phyloP scores from a whole-genome alignment of 2,113 vertebrate species.

The Rhynchomys soricoides region DNA sequence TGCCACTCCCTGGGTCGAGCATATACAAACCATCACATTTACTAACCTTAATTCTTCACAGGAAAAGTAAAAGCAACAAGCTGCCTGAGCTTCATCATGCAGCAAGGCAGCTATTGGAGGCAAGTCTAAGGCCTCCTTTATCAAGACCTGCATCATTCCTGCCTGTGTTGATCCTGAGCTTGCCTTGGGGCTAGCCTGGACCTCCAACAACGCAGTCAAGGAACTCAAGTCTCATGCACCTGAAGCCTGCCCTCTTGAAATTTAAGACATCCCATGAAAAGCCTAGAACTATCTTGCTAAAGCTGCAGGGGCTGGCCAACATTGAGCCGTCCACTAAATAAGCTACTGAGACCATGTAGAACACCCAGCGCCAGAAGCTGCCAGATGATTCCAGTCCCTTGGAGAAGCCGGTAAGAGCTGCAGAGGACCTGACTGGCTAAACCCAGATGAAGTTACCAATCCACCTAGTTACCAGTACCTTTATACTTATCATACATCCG shows the following conservation, averaged over 20 bases:
- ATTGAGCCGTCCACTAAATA: not conserved
- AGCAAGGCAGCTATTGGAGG: not conserved
- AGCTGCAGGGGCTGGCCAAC: not conserved
- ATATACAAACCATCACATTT: too few species aligned
- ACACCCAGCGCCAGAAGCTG: not conserved
- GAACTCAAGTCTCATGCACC: not conserved
- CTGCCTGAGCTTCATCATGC: not conserved
- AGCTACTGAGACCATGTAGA: not conserved
- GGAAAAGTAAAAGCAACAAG: not conserved
- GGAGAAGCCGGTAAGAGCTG: not conserved
- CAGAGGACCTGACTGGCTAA: not conserved
- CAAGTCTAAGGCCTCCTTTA: not conserved
- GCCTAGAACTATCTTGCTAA: not conserved
- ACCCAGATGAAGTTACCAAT: not conserved
- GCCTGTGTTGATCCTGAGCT: not conserved
- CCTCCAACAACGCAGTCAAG: not conserved
- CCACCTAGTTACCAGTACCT: not conserved
- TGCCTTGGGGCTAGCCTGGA: not conserved
- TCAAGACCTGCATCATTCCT: not conserved
- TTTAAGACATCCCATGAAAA: not conserved
- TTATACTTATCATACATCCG: not conserved
- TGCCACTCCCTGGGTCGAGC: too few species aligned
- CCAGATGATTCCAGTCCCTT: not conserved
- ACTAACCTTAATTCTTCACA: not conserved
- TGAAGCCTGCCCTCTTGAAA: not conserved